A percentile compares a stretch with the other conserved stretches of the same genome.
These are phyloP conservation scores for Poeciliopsis prolifica DNA, from an alignment of 2,113 vertebrate species.

Conservation along the genomic window DNA sequence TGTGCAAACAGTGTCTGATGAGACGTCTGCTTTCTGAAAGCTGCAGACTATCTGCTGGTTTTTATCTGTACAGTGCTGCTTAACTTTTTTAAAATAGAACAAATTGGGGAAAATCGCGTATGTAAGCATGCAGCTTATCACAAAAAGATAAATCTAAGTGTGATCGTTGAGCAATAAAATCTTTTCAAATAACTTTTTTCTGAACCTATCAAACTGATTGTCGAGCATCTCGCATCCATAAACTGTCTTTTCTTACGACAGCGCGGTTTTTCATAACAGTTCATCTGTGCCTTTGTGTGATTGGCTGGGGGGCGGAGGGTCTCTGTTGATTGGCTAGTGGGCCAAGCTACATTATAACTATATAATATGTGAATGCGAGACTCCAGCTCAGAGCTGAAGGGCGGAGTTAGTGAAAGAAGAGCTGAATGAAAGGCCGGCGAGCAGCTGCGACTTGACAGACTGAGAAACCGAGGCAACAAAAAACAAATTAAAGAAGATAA, in stretches of 20 bases:
- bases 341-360: neutral
- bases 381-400: neutral
- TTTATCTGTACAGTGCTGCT: too few species aligned
- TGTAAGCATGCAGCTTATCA: neutral
- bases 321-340: constrained; percentile 25
- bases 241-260: constrained; percentile 27
- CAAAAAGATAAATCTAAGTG: neutral
- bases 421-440: neutral
- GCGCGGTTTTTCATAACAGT: neutral
- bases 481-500: too few species aligned
- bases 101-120: neutral
- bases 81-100: neutral
- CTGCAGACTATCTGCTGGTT: too few species aligned
- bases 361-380: constrained; percentile 8
- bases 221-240: neutral
- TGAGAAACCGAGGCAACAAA: neutral
- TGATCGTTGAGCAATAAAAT: neutral
- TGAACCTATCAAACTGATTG: too few species aligned
- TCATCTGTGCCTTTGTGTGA: neutral
- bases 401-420: neutral
- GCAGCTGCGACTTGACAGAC: neutral
- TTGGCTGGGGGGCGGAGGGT: neutral
- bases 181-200: neutral
- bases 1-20: neutral
- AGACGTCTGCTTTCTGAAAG: too few species aligned